Conservation (phyloP, 2,113 vertebrate species). For the Elachura formosa region DNA sequence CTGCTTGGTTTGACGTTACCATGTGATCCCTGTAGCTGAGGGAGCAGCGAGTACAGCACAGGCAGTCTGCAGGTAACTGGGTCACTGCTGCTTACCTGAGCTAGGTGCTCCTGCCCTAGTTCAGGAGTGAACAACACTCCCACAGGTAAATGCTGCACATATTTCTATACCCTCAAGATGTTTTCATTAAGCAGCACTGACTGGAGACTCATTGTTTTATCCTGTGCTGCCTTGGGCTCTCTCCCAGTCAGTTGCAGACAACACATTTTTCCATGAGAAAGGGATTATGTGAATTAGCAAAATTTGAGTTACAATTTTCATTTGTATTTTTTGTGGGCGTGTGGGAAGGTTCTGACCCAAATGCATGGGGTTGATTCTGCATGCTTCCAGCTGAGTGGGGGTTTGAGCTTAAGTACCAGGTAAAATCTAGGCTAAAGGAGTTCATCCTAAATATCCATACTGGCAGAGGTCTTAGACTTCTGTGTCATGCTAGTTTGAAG, state of each 20-base stretch:
- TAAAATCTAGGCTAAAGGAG: not conserved
- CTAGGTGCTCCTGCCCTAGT: not conserved
- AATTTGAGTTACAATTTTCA: not conserved
- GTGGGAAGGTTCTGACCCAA: not conserved
- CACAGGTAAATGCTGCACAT: not conserved
- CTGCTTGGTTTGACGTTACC: not conserved
- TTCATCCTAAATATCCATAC: not conserved
- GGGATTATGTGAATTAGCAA: not conserved
- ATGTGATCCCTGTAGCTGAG: not conserved
- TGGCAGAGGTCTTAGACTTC: not conserved
- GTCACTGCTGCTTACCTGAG: not conserved
- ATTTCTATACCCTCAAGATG: rapidly evolving
- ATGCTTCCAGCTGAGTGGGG: not conserved
- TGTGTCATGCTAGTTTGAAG: not conserved
- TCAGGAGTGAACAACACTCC: not conserved
- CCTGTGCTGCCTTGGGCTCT: not conserved
- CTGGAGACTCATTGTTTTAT: not conserved
- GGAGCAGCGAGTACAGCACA: rapidly evolving
- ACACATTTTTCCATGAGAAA: not conserved
- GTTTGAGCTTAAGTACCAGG: not conserved
- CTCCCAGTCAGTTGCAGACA: not conserved
- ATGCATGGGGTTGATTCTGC: not conserved
- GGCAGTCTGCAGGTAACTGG: not conserved
- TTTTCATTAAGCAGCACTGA: not conserved
- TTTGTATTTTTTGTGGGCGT: not conserved